Conservation (phyloP, 2,797 vertebrate genomes). For the Uromys caudimaculatus region DNA sequence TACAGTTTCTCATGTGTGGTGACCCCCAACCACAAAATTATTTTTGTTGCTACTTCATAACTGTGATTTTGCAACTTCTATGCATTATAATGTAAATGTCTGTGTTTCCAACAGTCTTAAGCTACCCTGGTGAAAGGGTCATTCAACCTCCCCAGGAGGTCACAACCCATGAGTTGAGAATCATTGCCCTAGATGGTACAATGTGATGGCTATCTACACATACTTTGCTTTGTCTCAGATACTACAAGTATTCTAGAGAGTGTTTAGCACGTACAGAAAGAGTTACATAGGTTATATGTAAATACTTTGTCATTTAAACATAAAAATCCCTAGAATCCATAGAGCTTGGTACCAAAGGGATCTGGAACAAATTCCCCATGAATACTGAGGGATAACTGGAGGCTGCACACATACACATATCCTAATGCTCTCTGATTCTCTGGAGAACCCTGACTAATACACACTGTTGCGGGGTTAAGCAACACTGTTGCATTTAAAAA, state of each 20-base stretch:
- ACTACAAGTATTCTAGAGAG: not conserved
- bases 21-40: not conserved
- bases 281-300: not conserved
- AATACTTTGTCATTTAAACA: not conserved
- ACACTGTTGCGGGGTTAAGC: conserved; percentile 31
- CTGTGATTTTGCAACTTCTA: not conserved
- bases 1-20: not conserved
- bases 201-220: not conserved
- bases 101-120: not conserved
- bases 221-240: not conserved
- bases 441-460: not conserved
- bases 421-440: not conserved
- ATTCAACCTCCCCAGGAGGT: not conserved
- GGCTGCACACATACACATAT: not conserved
- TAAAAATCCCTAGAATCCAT: not conserved
- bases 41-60: not conserved
- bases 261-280: not conserved
- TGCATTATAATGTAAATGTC: not conserved
- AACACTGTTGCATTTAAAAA: not conserved
- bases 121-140: not conserved
- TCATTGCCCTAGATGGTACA: not conserved
- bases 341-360: not conserved
- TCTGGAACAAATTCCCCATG: not conserved
- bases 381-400: not conserved
- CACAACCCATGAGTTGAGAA: not conserved